Percentiles rank a stretch among this genome's conserved stretches.
phyloP scores from a whole-genome alignment of 2,888 invertebrate species.

The Mimumesa dahlbomi region DNA sequence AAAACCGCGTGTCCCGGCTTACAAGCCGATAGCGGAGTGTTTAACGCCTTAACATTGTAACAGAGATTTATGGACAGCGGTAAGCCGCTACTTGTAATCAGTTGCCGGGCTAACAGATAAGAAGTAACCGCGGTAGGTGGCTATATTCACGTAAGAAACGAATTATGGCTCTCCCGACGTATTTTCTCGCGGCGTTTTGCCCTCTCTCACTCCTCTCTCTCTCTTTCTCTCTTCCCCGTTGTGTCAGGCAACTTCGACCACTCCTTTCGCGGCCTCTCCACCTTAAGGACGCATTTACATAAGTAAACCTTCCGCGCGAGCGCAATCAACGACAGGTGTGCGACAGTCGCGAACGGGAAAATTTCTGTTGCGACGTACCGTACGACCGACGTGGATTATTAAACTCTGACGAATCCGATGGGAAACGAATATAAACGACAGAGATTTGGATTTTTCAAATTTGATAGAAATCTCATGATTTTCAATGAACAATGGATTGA shows the following conservation, averaged over 20 bases:
- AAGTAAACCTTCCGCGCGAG: slow-evolving; percentile 58
- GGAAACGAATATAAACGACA: too few species aligned
- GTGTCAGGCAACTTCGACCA: neutral
- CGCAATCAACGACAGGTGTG: slow-evolving; percentile 55
- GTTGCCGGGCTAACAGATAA: slow-evolving; percentile 56
- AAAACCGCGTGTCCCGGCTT: slow-evolving; percentile 5
- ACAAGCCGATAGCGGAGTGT: slow-evolving; percentile 35
- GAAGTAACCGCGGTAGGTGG: slow-evolving; percentile 41
- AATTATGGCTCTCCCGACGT: slow-evolving; percentile 40
- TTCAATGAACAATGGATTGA: too few species aligned
- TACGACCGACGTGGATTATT: neutral
- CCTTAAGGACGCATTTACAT: slow-evolving; percentile 57
- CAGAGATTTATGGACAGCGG: slow-evolving; percentile 64
- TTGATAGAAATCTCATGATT: too few species aligned
- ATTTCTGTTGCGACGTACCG: too few species aligned
- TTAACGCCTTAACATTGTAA: slow-evolving; percentile 63
- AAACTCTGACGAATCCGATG: too few species aligned
- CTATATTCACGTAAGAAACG: slow-evolving; percentile 43
- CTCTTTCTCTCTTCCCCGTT: slow-evolving; percentile 6
- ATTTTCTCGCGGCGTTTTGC: slow-evolving; percentile 40
- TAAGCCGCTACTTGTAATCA: slow-evolving; percentile 69
- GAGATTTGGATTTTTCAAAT: too few species aligned
- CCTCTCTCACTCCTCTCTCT: slow-evolving; percentile 21
- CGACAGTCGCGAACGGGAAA: slow-evolving; percentile 33
- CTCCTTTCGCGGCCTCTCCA: slow-evolving; percentile 12